Evolutionary conservation across 2,888 invertebrate species (phyloP).

Genomic region (Ochropleura plecta): DNA sequence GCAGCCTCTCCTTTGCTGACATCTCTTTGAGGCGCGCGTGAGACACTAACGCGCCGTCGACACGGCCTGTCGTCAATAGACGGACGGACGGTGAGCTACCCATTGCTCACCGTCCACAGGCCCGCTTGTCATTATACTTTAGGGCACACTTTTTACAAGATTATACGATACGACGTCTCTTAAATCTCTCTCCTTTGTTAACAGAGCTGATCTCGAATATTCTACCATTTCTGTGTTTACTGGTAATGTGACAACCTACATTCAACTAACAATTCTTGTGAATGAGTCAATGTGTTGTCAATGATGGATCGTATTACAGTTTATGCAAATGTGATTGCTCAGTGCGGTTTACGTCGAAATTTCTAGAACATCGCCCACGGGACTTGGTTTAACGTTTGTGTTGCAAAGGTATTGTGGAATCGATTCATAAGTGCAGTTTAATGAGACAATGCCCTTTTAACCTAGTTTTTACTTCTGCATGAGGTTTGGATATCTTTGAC

Average conservation of each 20-base stretch:
- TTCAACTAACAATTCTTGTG: slow-evolving; percentile 10
- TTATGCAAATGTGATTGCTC: slow-evolving; percentile 41
- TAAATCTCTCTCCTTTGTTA: too few species aligned
- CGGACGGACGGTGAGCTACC: too few species aligned
- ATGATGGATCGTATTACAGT: slow-evolving; percentile 30
- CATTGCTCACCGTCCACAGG: too few species aligned
- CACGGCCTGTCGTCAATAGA: too few species aligned
- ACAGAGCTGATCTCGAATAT: not conserved
- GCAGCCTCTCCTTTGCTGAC: too few species aligned
- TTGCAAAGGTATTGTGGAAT: not conserved
- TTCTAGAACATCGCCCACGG: slow-evolving; percentile 52
- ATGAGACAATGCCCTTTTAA: not conserved
- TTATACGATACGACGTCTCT: too few species aligned
- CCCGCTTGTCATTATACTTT: too few species aligned
- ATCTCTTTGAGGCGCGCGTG: too few species aligned
- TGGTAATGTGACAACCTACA: slow-evolving; percentile 22
- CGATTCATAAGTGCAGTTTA: not conserved
- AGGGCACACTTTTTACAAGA: too few species aligned
- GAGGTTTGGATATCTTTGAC: too few species aligned
- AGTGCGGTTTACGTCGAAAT: slow-evolving; percentile 11
- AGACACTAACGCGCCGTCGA: too few species aligned
- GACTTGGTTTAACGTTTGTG: slow-evolving; percentile 27
- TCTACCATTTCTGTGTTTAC: not conserved
- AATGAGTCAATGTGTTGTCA: slow-evolving; percentile 6
- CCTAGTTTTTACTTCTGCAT: not conserved